These are phyloP conservation scores for Ctenodactylus gundi DNA, from an alignment of 2,113 vertebrate genomes.

Conservation along the genomic window DNA sequence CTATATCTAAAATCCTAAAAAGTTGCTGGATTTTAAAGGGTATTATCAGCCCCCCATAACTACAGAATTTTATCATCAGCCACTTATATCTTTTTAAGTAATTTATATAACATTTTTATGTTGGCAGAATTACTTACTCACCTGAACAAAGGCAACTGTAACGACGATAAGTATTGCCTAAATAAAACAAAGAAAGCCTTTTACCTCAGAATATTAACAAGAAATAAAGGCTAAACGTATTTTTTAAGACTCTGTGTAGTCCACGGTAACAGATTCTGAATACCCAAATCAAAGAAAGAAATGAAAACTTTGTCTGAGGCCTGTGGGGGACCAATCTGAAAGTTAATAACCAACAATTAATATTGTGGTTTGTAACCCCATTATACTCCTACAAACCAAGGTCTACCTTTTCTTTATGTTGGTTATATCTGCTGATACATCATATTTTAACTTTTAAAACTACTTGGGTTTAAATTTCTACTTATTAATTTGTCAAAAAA, in stretches of 20 bases:
- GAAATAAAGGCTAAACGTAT: not conserved
- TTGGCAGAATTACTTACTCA: conserved; percentile 79
- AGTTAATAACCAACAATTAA: not conserved
- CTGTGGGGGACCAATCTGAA: not conserved
- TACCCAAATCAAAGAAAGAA: not conserved
- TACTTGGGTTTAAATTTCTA: conserved; percentile 33
- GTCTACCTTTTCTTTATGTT: not conserved
- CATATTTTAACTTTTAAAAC: not conserved
- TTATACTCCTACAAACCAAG: not conserved
- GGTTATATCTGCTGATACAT: not conserved
- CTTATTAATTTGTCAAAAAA: conserved; percentile 31
- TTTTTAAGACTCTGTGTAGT: not conserved
- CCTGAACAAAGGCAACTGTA: conserved; percentile 98
- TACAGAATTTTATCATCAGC: not conserved
- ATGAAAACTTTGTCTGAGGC: not conserved
- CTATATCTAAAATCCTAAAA: conserved; percentile 3
- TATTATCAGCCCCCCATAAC: not conserved
- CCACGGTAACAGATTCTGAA: not conserved
- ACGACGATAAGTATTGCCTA: conserved; percentile 99
- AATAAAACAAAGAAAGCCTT: conserved; percentile 53
- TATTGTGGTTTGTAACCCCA: not conserved
- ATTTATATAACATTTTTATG: not conserved
- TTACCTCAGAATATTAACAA: conserved; percentile 16
- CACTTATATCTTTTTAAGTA: conserved; percentile 9
- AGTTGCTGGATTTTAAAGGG: not conserved